A percentile compares a stretch with the other conserved stretches of the same genome.
Evolutionary conservation across 2,888 invertebrate genomes (phyloP).

Genomic region (Bimastos eiseni): DNA sequence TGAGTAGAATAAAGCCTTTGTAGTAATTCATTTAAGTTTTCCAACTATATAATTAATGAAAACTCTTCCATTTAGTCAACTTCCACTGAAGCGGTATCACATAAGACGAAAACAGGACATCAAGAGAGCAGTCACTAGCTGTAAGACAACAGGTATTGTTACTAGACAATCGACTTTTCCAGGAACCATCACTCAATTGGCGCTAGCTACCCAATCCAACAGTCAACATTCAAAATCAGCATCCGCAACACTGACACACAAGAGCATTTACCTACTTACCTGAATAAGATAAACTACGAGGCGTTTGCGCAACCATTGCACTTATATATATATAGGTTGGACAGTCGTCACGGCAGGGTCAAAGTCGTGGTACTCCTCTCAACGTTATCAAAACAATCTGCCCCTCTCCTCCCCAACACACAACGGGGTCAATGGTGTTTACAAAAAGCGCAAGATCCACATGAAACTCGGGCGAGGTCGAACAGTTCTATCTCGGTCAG

Average conservation of each 20-base stretch:
- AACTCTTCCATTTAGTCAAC: background rate
- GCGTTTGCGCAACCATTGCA: background rate
- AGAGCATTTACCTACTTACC: background rate
- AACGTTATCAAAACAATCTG: background rate
- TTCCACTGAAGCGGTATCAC: background rate
- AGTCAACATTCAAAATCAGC: background rate
- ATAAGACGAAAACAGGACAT: background rate
- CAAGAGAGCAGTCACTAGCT: too few species aligned
- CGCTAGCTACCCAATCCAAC: background rate
- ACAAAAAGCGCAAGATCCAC: background rate
- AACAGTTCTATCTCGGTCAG: background rate
- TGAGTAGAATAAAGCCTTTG: background rate
- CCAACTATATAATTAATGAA: background rate
- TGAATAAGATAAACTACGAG: background rate
- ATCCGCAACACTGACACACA: background rate
- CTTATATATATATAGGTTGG: background rate
- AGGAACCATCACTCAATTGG: too few species aligned
- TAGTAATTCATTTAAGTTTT: background rate
- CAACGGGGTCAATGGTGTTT: background rate
- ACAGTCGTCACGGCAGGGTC: background rate
- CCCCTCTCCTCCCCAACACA: background rate
- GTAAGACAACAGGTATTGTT: too few species aligned
- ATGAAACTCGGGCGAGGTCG: background rate
- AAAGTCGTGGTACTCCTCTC: background rate
- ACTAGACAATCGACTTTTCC: too few species aligned